Percentiles rank a stretch among this genome's conserved stretches.
Evolutionary conservation across 2,113 vertebrate species (phyloP).

Genomic region (Austrofundulus limnaeus): DNA sequence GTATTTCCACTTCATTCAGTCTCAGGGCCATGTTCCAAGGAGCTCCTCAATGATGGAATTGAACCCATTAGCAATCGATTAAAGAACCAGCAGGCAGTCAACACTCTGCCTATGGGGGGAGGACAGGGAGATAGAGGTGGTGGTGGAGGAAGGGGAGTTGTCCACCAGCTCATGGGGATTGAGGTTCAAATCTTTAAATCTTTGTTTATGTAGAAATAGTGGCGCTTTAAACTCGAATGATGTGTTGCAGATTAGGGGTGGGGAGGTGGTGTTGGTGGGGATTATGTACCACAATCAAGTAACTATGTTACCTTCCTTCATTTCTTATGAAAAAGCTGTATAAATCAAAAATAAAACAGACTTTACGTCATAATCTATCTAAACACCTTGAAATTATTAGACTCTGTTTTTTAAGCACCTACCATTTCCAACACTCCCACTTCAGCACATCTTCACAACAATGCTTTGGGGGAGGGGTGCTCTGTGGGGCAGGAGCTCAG

Average conservation of each 20-base stretch:
- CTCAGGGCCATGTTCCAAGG: constrained; percentile 80
- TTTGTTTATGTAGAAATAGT: constrained; percentile 75
- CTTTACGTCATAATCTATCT: no score
- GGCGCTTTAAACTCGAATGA: constrained; percentile 52
- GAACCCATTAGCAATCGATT: constrained; percentile 85
- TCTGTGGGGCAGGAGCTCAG: no score
- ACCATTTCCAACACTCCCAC: no score
- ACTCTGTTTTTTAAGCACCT: no score
- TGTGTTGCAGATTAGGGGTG: constrained; percentile 59
- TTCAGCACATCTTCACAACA: no score
- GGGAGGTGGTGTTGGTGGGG: no score
- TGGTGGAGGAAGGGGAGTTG: constrained; percentile 24
- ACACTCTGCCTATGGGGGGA: constrained; percentile 64
- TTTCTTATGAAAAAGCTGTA: no score
- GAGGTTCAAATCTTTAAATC: constrained; percentile 70
- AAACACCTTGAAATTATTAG: no score
- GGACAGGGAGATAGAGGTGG: constrained; percentile 32
- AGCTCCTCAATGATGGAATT: constrained; percentile 77
- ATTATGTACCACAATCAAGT: no score
- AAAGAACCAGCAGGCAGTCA: constrained; percentile 81
- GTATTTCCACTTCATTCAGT: constrained; percentile 83
- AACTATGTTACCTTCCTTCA: no score
- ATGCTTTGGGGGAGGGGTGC: no score
- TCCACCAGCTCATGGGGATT: constrained; percentile 49
- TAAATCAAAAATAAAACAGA: no score